Base-by-base conservation (phyloP, 2,888 invertebrate species). In the Diloba caeruleocephala region DNA sequence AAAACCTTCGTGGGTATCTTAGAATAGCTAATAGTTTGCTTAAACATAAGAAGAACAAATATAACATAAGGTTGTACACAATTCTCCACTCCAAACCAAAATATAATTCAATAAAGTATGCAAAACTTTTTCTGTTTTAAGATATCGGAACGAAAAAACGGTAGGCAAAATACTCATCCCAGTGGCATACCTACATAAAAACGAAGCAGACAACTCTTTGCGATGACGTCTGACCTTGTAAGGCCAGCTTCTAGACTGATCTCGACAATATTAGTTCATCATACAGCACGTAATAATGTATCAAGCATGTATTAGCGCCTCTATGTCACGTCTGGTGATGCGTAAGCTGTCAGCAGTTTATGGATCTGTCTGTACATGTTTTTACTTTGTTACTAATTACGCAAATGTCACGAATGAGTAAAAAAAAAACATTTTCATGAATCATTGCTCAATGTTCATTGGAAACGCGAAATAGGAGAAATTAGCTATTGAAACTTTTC, bases 181-280 rank as follows among this genome's bases (percentile, higher is more conserved):
- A 17, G 9, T 48, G 60, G 29, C 71, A 10, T 21, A 10, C 77
- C 76, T 77, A 45, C 31, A 31, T 0, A 21, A 28, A 44, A 54
- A 10, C 50, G 65, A 41, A 68, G 65, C 53, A 74, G 67, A 29
- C 33, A 57, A 58, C 1, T 89, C 87, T 87, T 49, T 60, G 65
- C 4, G 42, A 31, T 71, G 80, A 79, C 83, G 85, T 81, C 36
- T 70, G 85, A 84, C 90, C 90, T 89, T 90, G 86, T 65, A 81
- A 84, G 76, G 79, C 78, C 81, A 71, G 81, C 79, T 89, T 90
- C 90, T 90, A 90, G 90, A 90, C 78, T 78, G 82, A 79, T 88
- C 88, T 66, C 66, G 76, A 70, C 49, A 49, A 58, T 68, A 74
- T 76, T 69, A 72, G 25, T 63, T 70, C 33, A 66, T 54, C 14